Base-by-base conservation (phyloP, 2,888 invertebrate species). In the Leucophora obtusa region DNA sequence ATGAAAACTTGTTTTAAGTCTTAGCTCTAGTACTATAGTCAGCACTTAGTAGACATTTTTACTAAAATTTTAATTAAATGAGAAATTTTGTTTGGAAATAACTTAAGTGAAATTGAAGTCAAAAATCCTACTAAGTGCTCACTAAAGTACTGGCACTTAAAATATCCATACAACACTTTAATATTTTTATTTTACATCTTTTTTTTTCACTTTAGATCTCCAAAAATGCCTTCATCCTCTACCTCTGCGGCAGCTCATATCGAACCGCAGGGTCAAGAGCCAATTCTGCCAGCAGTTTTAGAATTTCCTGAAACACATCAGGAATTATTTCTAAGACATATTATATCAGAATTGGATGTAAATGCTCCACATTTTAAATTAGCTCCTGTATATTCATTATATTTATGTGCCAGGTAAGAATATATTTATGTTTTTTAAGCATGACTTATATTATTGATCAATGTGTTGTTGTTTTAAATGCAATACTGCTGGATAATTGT, bases 231-330 rank as follows among this genome's bases (percentile, higher is more conserved):
- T 10, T 85, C 86, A 56, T 80, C 85, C 33, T 85, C 86, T n/a
- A 76, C 83, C 4, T 81, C 81, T 47, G 77, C 81, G 11, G 77
- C 81, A 47, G 81, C 81, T 59, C 81, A 81, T 35, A 81, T 81
- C 60, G 88, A 89, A 66, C 86, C 93, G 10, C 92, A 94, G 65
- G 96, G 96, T 2, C 95, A 95, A 85, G 97, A 97, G 91, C 95
- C 96, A 21, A 97, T 97, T 85, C 92, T 98, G 83, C 98, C 98
- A 6, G 98, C 98, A 0, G 96, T 97, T 21, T 91, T 98, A 84
- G 98, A 98, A 91, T 97, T 98, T 90, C 95, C 97, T 24, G 98
- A 98, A 91, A 97, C 97, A 84, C 96, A 96, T 21, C 98, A 98
- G 91, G 97, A 97, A 88, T 94, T 95, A 84, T 97, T 98, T 91